phyloP scores from a whole-genome alignment of 2,888 invertebrate genomes.

The Pandemis heparana region DNA sequence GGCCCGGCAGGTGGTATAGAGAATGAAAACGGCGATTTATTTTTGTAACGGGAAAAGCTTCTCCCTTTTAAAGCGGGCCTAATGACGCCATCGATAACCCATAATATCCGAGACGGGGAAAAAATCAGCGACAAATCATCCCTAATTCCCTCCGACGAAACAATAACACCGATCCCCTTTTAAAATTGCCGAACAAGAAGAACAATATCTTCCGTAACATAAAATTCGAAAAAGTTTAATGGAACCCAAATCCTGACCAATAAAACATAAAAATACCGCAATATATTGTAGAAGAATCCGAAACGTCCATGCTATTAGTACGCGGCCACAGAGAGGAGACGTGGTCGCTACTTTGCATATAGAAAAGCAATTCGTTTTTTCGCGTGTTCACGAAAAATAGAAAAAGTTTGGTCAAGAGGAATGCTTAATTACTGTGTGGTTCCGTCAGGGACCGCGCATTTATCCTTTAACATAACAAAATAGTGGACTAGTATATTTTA shows the following conservation, averaged over 20 bases:
- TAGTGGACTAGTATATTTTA: background rate
- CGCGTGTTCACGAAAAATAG: conserved; percentile 47
- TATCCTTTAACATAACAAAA: background rate
- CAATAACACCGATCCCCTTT: conserved; percentile 52
- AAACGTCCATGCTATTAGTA: conserved; percentile 70
- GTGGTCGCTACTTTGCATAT: conserved; percentile 69
- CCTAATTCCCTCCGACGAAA: conserved; percentile 46
- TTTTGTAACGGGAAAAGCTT: conserved; percentile 22
- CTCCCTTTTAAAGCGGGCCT: conserved; percentile 23
- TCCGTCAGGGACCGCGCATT: conserved; percentile 20
- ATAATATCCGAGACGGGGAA: conserved; percentile 35
- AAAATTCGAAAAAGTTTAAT: conserved; percentile 49
- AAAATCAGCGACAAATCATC: conserved; percentile 43
- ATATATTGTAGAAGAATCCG: conserved; percentile 47
- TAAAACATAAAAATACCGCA: conserved; percentile 48
- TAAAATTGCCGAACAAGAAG: conserved; percentile 53
- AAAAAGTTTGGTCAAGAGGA: conserved; percentile 33
- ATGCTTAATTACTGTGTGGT: conserved; percentile 21
- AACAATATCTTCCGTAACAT: conserved; percentile 50
- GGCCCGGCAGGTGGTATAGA: conserved; percentile 31
- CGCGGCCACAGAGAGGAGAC: conserved; percentile 61
- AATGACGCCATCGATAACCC: conserved; percentile 43
- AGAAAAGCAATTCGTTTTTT: conserved; percentile 70
- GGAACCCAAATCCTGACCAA: conserved; percentile 47
- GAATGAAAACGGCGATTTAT: conserved; percentile 14